Percentiles rank a stretch among this genome's conserved stretches.
Evolutionary conservation across 2,797 vertebrate species (phyloP).

Genomic region (Manis crassicaudata): DNA sequence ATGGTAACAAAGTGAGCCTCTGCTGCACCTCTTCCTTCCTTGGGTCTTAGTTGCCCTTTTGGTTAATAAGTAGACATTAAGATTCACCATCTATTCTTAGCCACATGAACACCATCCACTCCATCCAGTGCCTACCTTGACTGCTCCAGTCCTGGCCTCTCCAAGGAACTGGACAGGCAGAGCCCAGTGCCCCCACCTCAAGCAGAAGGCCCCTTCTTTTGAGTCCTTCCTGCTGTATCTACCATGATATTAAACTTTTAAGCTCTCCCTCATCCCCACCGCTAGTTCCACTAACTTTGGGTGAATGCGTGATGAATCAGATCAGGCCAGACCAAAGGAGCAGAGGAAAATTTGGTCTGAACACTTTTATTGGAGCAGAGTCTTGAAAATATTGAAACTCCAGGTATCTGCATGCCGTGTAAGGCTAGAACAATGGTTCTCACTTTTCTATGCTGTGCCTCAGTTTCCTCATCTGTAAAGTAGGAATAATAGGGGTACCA

Average conservation of each 20-base stretch:
- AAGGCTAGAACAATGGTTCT: not conserved
- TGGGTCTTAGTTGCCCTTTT: not conserved
- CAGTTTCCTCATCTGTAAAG: conserved; percentile 9
- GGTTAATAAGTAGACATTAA: not conserved
- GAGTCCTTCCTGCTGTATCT: not conserved
- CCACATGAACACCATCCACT: not conserved
- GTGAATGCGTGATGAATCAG: not conserved
- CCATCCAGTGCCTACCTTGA: not conserved
- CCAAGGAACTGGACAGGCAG: not conserved
- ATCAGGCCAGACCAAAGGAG: not conserved
- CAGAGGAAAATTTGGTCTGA: not conserved
- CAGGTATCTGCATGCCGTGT: not conserved
- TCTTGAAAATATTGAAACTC: not conserved
- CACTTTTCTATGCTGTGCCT: not conserved
- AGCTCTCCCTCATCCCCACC: not conserved
- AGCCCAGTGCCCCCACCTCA: not conserved
- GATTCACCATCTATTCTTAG: not conserved
- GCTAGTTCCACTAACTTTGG: not conserved
- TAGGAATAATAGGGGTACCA: not conserved
- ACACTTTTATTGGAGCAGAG: not conserved
- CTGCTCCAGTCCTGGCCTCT: not conserved
- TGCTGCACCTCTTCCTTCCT: not conserved
- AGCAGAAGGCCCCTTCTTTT: not conserved
- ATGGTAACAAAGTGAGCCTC: not conserved
- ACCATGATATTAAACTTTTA: not conserved